Base-by-base conservation (phyloP, 2,888 invertebrate genomes). In the Meliscaeva auricollis region DNA sequence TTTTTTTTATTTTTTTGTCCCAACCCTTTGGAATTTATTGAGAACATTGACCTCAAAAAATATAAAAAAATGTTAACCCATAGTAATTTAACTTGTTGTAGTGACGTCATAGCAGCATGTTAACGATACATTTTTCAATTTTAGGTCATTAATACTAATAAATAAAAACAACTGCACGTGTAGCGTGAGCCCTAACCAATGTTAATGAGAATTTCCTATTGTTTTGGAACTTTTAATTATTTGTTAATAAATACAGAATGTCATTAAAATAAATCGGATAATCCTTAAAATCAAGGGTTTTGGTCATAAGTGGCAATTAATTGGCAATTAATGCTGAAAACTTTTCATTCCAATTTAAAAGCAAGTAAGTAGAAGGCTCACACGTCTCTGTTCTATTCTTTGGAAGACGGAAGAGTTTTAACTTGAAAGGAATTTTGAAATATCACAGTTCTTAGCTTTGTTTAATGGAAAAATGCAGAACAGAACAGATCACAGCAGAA, bases 1-100 rank as follows among this genome's bases (percentile, higher is more conserved):
- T 54, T 3, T 15, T 26, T 26, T 2, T 26, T 26, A 3, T 26
- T 26, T 26, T 26, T 26, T 26, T 26, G 2, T 38, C 13, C 9
- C 4, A 38, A 9, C 38, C 38, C 13, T 38, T 38, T 38, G 13
- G 35, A 58, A 20, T 58, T 35, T 58, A 58, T 58, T 58, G 20
- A 38, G 58, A 58, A 20, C 38, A 20, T 38, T 58, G 58, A 58
- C 58, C 58, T 58, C 7, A 13, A 35, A 38, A 38, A 9, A 38
- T 11, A 8, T 11, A 56, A 17, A 32, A 35, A 35, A n/a, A n/a
- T 26, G n/a, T 30, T 30, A 30, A 54, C 6, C 7, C 2, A 17
- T 11, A 38, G 13, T 13, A 38, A 56, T 4, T 20, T 30, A 11
- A 38, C 38, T 38, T 11, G 9, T 13, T 11, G 11, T 35, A 1